Conservation (phyloP, 2,888 invertebrate species). For the Monochamus alternatus region DNA sequence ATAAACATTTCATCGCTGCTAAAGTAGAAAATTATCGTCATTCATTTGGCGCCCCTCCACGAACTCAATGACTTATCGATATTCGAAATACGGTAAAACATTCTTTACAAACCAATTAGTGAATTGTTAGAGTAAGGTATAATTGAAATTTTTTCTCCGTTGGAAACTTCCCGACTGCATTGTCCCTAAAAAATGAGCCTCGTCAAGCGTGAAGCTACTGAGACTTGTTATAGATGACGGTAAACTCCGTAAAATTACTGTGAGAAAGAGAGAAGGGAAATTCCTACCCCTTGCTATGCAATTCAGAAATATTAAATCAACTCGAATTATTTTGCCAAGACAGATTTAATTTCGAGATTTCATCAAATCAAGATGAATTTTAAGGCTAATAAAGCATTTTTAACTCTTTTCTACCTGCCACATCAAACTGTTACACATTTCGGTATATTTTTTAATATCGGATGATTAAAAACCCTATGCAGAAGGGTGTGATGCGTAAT, state of each 20-base stretch:
- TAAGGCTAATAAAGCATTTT: slow-evolving; percentile 51
- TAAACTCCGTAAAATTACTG: slow-evolving; percentile 57
- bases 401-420: slow-evolving; percentile 47
- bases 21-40: slow-evolving; percentile 43
- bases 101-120: slow-evolving; percentile 53
- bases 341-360: slow-evolving; percentile 56
- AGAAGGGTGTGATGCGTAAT: slow-evolving; percentile 10
- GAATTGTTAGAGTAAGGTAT: slow-evolving; percentile 49
- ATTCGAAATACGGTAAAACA: slow-evolving; percentile 48
- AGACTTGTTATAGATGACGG: slow-evolving; percentile 59
- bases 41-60: slow-evolving; percentile 40
- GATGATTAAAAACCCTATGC: slow-evolving; percentile 15
- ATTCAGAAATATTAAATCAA: slow-evolving; percentile 57
- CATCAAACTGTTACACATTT: slow-evolving; percentile 43
- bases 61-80: slow-evolving; percentile 49
- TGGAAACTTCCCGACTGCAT: slow-evolving; percentile 52
- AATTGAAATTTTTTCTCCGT: slow-evolving; percentile 54
- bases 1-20: slow-evolving; percentile 28
- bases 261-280: slow-evolving; percentile 43
- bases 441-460: slow-evolving; percentile 42
- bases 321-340: slow-evolving; percentile 56
- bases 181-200: slow-evolving; percentile 51
- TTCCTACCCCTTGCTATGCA: slow-evolving; percentile 52
- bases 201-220: slow-evolving; percentile 57
- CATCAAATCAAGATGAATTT: slow-evolving; percentile 56